Conservation (phyloP, 2,113 vertebrate species). For the Nannospalax galili region DNA sequence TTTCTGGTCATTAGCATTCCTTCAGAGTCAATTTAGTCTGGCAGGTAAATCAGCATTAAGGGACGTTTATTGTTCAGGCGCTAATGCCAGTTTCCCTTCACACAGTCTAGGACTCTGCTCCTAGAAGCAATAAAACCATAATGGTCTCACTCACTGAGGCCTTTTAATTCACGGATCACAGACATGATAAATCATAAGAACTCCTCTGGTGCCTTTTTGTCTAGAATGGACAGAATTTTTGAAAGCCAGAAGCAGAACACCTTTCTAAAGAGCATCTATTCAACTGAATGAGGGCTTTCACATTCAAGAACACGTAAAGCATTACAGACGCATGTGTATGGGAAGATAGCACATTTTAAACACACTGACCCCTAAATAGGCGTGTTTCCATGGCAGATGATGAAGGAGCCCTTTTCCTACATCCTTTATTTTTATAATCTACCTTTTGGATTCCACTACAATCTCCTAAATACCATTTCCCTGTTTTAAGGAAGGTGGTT, state of each 20-base stretch:
- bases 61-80: not conserved
- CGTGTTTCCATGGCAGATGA: not conserved
- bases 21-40: not conserved
- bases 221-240: constrained; percentile 54
- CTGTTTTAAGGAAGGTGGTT: not conserved
- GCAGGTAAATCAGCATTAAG: constrained; percentile 6
- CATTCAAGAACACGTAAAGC: not conserved
- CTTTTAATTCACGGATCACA: constrained; percentile 75
- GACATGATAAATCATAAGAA: constrained; percentile 70
- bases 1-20: constrained; percentile 22
- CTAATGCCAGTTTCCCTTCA: not conserved
- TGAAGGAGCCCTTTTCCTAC: not conserved
- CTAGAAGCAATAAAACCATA: constrained; percentile 64
- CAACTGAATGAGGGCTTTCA: not conserved
- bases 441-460: not conserved
- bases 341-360: not conserved
- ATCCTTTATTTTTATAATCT: not conserved
- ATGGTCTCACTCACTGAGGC: constrained; percentile 51
- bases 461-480: not conserved
- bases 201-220: constrained; percentile 62
- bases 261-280: constrained; percentile 46
- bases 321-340: not conserved
- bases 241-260: constrained; percentile 32
- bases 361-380: not conserved
- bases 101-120: not conserved